Percentiles rank a stretch among this genome's conserved stretches.
Evolutionary conservation across 37 sponge, comb jelly and placozoan genomes (phyloP).

Genomic region (Axinella damicornis): DNA sequence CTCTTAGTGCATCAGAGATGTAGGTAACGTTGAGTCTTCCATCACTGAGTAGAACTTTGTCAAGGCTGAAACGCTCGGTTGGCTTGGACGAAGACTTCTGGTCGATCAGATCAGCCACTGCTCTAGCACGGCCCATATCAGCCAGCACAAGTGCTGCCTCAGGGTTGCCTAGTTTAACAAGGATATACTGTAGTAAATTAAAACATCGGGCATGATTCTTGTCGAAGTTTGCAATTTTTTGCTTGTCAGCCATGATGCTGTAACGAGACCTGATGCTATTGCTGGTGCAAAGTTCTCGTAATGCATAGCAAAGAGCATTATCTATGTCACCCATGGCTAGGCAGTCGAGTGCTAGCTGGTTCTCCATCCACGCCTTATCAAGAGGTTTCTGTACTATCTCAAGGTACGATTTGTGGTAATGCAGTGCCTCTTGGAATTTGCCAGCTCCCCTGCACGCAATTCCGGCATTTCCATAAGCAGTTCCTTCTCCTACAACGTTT

Average conservation of each 20-base stretch:
- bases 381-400: conserved; percentile 1
- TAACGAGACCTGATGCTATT: neutral
- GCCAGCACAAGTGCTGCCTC: conserved; percentile 21
- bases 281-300: neutral
- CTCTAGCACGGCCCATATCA: conserved; percentile 16
- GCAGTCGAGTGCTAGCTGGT: conserved; percentile 25
- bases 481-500: conserved; percentile 16
- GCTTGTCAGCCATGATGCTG: neutral
- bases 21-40: too few relatives aligned
- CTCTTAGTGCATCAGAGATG: neutral
- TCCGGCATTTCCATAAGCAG: conserved; percentile 41
- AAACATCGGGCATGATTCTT: conserved; percentile 31
- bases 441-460: conserved; percentile 16
- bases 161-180: neutral
- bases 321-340: neutral
- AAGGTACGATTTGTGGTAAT: conserved; percentile 32
- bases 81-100: neutral
- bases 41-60: neutral
- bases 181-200: conserved; percentile 15
- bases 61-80: neutral
- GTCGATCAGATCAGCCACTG: conserved; percentile 9
- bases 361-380: conserved; percentile 32
- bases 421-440: neutral
- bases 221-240: conserved; percentile 25
- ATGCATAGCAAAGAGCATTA: neutral